Evolutionary conservation across 2,888 invertebrate genomes (phyloP), one percentile per base, ranked within the genome.

Genomic region (Chrysolina americana): DNA sequence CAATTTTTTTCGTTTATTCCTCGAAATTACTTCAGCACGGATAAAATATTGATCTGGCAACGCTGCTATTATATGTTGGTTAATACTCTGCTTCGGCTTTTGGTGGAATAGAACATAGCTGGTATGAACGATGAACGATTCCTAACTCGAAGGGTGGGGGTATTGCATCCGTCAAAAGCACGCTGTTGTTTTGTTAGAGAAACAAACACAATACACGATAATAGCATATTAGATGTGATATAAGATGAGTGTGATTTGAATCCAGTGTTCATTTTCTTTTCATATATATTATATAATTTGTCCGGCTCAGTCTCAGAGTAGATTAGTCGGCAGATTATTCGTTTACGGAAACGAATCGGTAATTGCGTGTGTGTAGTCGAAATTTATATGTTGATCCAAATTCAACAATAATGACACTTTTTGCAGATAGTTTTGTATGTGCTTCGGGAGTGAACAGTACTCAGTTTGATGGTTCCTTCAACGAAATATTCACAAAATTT

Each of bases 231-330:
- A 73, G 69, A 77, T 73, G 69, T 65, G 50, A 15, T 71, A 77
- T 75, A 80, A 71, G 72, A 81, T 82, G 81, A 76, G 75, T 75
- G 75, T 28, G 72, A 65, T 41, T 65, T 76, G 66, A 36, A 76
- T 65, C 28, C 66, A 66, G 74, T 68, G 73, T 70, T 78, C 36
- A 36, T 36, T 73, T 69, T 28, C 70, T 65, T 64, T 64, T 44
- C 69, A 76, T 28, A 65, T 71, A 77, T 76, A 79, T 84, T 72
- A 77, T 76, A 79, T 84, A 83, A 86, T 86, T 79, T 80, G 78
- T 66, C 88, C 89, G 88, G 86, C 90, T 90, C 90, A 89, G 89
- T 90, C 90, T 91, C 90, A 90, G 90, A 88, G 90, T 85, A 91
- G 90, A 90, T 91, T 91, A 90, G 89, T 90, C 89, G 88, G 89